These are phyloP conservation scores for Harpalus rufipes DNA, from an alignment of 2,888 invertebrate species.

Conservation along the genomic window DNA sequence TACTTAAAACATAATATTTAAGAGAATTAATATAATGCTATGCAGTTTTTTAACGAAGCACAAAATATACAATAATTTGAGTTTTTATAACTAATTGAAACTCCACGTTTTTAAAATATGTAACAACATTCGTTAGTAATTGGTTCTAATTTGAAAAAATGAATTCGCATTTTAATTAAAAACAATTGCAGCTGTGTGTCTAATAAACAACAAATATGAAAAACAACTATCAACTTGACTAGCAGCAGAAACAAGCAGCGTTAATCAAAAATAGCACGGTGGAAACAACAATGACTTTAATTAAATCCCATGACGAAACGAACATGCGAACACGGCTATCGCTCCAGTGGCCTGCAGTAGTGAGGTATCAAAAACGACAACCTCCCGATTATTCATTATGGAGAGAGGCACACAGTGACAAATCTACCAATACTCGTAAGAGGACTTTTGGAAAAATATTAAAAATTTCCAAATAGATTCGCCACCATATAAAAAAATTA, in stretches of 20 bases:
- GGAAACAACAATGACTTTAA: constrained; percentile 58
- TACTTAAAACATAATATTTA: no score
- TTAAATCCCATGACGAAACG: constrained; percentile 57
- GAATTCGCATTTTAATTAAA: constrained; percentile 12
- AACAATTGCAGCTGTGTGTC: background rate
- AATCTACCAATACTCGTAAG: no score
- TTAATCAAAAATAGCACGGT: constrained; percentile 54
- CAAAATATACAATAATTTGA: background rate
- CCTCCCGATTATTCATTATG: constrained; percentile 8
- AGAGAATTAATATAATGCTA: no score
- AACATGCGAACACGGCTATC: background rate
- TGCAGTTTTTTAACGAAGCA: no score
- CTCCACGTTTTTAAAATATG: background rate
- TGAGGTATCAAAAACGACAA: constrained; percentile 55
- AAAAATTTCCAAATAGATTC: no score
- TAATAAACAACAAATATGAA: constrained; percentile 26
- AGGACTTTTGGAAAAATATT: no score
- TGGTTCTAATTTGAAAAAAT: constrained; percentile 22
- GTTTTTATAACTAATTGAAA: background rate
- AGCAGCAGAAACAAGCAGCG: constrained; percentile 33
- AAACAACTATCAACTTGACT: constrained; percentile 27
- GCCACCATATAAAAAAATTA: no score
- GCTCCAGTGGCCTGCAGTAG: background rate
- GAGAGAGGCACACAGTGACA: background rate
- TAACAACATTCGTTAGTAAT: background rate